Base-by-base conservation (phyloP, 1,140 invertebrate genomes). In the Hyposmocoma kahamanoa region DNA sequence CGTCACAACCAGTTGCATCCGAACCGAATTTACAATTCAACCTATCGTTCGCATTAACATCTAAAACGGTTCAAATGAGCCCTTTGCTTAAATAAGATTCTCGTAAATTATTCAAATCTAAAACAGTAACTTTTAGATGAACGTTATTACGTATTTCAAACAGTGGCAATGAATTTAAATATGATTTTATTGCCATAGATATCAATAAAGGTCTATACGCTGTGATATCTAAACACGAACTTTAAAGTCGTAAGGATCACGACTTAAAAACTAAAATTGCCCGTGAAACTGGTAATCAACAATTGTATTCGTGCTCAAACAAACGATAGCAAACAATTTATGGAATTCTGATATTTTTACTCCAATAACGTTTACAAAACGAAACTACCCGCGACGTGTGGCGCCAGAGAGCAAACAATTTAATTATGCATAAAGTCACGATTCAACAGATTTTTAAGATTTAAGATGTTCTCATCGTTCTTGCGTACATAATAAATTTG, bases 391-490 rank as follows among this genome's bases (percentile, higher is more conserved):
- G 62, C 63, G 70, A 75, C 67, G 72, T 62, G 62, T 72, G 78
- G 71, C 81, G 81, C 81, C 78, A 67, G 43, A 60, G 62, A 63
- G 62, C 59, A 77, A 79, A 84, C 72, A 81, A 24, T 72, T 78
- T 75, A 78, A 82, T 79, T 72, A 74, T 62, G 64, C 73, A 71
- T 72, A 62, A 71, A 80, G 78, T 69, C 76, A 84, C 73, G 75
- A 79, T 74, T 78, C 71, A 53, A 53, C 58, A 53, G 57, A 68
- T 67, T 66, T 73, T 63, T 67, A 55, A 54, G 56, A 62, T 55
- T 50, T 56, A 2, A n/a, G 28, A 15, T 36, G 8, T 36, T 32
- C 50, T 26, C 44, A 50, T 42, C 48, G 24, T 26, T 26, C 24
- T 26, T 26, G 11, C 24, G 24, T 26, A 26, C 24, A 26, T 5